Conservation (phyloP, 2,888 invertebrate genomes). For the Myopa testacea region DNA sequence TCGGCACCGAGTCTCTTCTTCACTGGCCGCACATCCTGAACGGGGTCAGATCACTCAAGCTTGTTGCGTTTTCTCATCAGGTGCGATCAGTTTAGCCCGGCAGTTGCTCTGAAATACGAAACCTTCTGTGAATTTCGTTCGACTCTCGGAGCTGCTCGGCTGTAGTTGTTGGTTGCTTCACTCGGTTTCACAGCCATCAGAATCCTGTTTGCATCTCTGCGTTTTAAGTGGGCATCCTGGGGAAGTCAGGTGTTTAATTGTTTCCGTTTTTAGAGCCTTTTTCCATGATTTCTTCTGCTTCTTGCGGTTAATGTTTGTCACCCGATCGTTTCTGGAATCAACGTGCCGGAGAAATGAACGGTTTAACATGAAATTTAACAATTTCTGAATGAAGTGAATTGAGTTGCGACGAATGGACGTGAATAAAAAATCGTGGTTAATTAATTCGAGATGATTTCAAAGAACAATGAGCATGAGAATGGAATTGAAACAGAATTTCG, state of each 20-base stretch:
- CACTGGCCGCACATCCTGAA: constrained; percentile 59
- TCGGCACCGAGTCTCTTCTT: background rate
- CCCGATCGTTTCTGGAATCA: constrained; percentile 52
- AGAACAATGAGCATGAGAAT: too few species aligned
- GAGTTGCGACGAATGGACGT: background rate
- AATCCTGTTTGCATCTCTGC: constrained; percentile 38
- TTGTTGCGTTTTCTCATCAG: constrained; percentile 66
- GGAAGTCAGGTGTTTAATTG: constrained; percentile 67
- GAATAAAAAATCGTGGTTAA: background rate
- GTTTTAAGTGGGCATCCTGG: constrained; percentile 58
- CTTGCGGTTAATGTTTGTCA: constrained; percentile 58
- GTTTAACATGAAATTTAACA: constrained; percentile 7
- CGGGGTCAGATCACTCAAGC: constrained; percentile 55
- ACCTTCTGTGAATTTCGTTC: constrained; percentile 60
- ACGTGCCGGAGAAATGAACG: constrained; percentile 1
- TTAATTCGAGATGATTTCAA: too few species aligned
- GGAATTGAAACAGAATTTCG: too few species aligned
- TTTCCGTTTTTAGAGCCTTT: constrained; percentile 58
- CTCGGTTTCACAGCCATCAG: constrained; percentile 22
- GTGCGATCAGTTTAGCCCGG: constrained; percentile 50
- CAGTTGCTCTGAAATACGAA: constrained; percentile 60
- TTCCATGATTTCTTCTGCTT: constrained; percentile 43
- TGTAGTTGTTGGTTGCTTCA: background rate
- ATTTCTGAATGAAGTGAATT: background rate
- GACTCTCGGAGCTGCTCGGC: background rate